phyloP scores from a whole-genome alignment of 2,888 invertebrate species.

The Myathropa florea region DNA sequence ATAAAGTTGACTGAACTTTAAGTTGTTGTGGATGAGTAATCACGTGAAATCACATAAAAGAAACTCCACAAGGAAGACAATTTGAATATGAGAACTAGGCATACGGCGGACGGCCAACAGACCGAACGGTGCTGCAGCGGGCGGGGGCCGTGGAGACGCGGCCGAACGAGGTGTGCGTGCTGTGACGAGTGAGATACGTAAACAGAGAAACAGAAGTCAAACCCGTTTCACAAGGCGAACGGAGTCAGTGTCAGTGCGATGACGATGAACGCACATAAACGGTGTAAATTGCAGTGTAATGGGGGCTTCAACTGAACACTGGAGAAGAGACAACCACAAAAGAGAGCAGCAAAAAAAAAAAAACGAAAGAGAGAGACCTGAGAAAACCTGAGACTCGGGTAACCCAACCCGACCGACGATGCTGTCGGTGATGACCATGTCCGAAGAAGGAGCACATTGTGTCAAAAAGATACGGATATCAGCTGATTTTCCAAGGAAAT shows the following conservation, averaged over 20 bases:
- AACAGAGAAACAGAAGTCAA: constrained; percentile 54
- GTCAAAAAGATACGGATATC: constrained; percentile 38
- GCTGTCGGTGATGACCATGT: neutral
- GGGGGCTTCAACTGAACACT: constrained; percentile 35
- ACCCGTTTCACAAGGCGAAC: constrained; percentile 49
- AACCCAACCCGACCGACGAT: neutral
- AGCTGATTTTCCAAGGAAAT: constrained; percentile 67
- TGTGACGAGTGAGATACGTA: constrained; percentile 41
- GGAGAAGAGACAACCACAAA: neutral
- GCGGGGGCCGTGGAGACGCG: neutral
- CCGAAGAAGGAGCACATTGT: neutral
- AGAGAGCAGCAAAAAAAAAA: neutral
- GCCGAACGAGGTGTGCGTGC: constrained; percentile 47
- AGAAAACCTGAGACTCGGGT: neutral
- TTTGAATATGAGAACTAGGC: constrained; percentile 47
- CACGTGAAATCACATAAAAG: constrained; percentile 57
- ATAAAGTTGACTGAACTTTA: constrained; percentile 69
- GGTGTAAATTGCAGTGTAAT: constrained; percentile 68
- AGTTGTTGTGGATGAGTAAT: constrained; percentile 68
- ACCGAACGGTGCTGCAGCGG: neutral
- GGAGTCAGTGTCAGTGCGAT: constrained; percentile 31
- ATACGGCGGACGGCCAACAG: neutral
- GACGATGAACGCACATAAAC: constrained; percentile 67
- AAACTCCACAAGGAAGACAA: constrained; percentile 40
- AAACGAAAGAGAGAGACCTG: neutral